Percentiles rank a stretch among this genome's conserved stretches.
Conservation (phyloP, 2,888 invertebrate genomes). For the Tetranychus piercei region DNA sequence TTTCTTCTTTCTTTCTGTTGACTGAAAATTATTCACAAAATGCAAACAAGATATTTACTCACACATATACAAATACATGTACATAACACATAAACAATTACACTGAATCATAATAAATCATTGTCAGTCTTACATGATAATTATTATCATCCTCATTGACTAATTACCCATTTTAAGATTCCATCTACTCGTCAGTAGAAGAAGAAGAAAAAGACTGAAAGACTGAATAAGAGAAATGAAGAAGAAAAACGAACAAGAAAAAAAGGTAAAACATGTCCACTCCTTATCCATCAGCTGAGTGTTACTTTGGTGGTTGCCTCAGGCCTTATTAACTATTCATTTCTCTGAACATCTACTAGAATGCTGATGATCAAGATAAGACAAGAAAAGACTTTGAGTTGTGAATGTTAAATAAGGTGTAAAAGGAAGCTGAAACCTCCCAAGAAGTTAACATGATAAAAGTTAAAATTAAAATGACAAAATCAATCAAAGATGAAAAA, state of each 20-base stretch:
- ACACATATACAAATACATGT: no score
- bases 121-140: neutral
- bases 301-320: neutral
- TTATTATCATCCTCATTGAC: neutral
- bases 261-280: neutral
- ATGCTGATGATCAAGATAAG: neutral
- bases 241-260: neutral
- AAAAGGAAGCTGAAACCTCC: neutral
- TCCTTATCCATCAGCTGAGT: conserved; percentile 1
- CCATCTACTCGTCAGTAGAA: no score
- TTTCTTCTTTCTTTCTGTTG: no score
- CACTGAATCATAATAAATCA: neutral
- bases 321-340: neutral
- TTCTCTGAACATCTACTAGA: neutral
- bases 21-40: no score
- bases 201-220: no score
- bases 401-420: neutral
- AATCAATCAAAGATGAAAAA: no score
- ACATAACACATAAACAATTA: no score
- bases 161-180: neutral
- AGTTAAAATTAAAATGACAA: no score
- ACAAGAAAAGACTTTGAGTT: neutral
- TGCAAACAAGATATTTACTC: no score
- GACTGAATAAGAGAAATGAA: no score
- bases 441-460: neutral